Percentiles rank a stretch among this genome's conserved stretches.
Evolutionary conservation across 2,797 vertebrate genomes (phyloP).

Genomic region (Lepus townsendii): DNA sequence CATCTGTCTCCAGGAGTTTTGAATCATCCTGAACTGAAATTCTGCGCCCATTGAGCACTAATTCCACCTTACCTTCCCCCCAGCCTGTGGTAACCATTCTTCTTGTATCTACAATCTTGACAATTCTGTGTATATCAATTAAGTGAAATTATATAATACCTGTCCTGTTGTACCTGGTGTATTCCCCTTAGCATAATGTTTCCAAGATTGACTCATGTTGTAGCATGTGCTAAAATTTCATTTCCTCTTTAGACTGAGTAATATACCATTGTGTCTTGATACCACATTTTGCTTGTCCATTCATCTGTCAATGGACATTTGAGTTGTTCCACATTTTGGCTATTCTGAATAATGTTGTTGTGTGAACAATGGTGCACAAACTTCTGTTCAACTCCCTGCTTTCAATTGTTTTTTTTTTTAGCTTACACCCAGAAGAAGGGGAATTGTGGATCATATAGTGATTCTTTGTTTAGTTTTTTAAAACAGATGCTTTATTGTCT

Average conservation of each 20-base stretch:
- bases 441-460: neutral
- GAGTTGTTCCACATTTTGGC: neutral
- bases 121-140: neutral
- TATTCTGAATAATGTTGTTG: neutral
- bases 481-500: neutral
- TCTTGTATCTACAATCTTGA: neutral
- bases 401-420: neutral
- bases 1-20: neutral
- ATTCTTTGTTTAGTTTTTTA: neutral
- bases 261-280: neutral
- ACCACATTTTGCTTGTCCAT: neutral
- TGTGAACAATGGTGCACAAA: neutral
- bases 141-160: neutral
- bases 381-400: neutral
- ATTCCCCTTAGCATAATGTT: neutral
- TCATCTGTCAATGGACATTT: neutral
- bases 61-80: neutral
- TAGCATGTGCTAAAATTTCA: neutral
- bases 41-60: neutral
- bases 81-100: neutral
- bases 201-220: neutral
- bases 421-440: neutral
- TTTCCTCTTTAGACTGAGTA: neutral
- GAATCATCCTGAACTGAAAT: neutral
- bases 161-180: neutral